Evolutionary conservation across 2,113 vertebrate species (phyloP).

Genomic region (Chloropsis hardwickii): DNA sequence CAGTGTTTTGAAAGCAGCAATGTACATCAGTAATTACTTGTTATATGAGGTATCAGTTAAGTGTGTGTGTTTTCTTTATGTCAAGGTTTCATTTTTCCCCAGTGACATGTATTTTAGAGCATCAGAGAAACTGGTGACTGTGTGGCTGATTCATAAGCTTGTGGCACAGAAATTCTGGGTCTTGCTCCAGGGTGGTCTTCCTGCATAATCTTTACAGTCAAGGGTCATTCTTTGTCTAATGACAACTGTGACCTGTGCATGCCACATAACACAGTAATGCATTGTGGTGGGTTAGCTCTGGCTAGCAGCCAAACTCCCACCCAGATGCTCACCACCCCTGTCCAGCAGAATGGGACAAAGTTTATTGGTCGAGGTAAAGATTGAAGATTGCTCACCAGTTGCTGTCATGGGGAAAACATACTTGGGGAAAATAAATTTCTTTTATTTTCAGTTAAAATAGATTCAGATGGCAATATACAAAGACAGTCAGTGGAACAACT

Average conservation of each 20-base stretch:
- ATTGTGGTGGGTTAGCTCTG: not conserved
- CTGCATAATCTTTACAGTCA: not conserved
- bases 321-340: not conserved
- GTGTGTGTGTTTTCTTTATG: not conserved
- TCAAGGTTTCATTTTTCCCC: not conserved
- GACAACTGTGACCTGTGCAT: not conserved
- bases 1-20: not conserved
- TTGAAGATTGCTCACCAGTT: not conserved
- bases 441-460: not conserved
- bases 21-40: not conserved
- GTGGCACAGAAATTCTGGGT: not conserved
- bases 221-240: not conserved
- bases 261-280: not conserved
- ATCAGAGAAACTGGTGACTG: not conserved
- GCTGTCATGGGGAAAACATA: not conserved
- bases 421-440: not conserved
- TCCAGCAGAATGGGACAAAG: not conserved
- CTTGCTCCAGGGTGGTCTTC: not conserved
- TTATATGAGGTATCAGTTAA: not conserved
- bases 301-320: not conserved
- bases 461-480: not conserved
- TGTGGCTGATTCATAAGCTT: not conserved
- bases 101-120: not conserved
- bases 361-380: not conserved
- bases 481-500: not conserved